Percentiles rank a stretch among this genome's conserved stretches.
Conservation (phyloP, 2,113 vertebrate genomes). For the Sminthopsis crassicaudata region DNA sequence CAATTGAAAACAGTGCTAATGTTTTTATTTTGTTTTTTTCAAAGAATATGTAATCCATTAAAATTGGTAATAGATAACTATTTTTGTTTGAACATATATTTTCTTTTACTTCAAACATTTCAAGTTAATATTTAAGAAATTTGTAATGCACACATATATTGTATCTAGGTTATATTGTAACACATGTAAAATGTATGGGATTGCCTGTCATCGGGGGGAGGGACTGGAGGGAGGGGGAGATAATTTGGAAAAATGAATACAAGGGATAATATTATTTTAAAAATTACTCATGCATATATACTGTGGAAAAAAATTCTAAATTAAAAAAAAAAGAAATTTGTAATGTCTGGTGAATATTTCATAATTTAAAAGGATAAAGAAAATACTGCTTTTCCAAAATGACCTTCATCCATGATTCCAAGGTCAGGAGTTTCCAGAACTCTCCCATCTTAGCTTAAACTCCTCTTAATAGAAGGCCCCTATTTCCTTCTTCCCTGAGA, state of each 20-base stretch:
- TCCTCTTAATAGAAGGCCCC: not conserved
- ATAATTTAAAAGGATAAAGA: conserved; percentile 44
- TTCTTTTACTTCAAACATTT: conserved; percentile 57
- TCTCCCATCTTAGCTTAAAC: not conserved
- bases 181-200: too few species aligned
- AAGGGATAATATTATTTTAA: too few species aligned
- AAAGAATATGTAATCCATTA: conserved; percentile 56
- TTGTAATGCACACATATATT: too few species aligned
- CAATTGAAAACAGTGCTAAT: conserved; percentile 12
- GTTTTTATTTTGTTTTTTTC: conserved; percentile 51
- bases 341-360: conserved; percentile 41
- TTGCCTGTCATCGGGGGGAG: too few species aligned
- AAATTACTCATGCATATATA: too few species aligned
- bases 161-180: too few species aligned
- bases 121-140: conserved; percentile 32
- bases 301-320: too few species aligned
- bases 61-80: conserved; percentile 53
- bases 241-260: too few species aligned
- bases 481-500: not conserved
- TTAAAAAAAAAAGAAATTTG: conserved; percentile 30
- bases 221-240: too few species aligned
- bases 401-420: conserved; percentile 26
- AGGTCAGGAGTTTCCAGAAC: conserved; percentile 13
- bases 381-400: conserved; percentile 47
- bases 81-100: conserved; percentile 52